These are phyloP conservation scores for Diplosoma virens DNA, from an alignment of 23 tunicate genomes.

Conservation along the genomic window DNA sequence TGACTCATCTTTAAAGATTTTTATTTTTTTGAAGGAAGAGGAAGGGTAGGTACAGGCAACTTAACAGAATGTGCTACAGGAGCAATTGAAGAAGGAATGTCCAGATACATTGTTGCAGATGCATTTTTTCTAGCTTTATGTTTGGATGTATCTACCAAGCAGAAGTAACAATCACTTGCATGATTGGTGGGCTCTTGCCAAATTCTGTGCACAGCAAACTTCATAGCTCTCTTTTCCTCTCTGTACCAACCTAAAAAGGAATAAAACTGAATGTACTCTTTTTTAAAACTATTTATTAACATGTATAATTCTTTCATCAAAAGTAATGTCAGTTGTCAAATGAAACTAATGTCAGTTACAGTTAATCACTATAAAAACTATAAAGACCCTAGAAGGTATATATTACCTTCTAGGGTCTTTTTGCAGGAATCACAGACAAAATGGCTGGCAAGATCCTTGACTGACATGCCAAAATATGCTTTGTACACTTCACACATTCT, in stretches of 20 bases:
- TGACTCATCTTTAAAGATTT: conserved; percentile 1
- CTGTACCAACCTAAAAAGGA: conserved; percentile 2
- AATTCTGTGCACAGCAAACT: background rate
- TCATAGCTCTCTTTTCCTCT: conserved; percentile 1
- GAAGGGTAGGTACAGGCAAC: conserved; percentile 4
- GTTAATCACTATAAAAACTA: too few species aligned
- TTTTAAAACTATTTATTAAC: background rate
- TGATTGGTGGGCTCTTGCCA: conserved; percentile 18
- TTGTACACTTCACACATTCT: conserved; percentile 15
- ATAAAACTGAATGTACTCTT: conserved; percentile 7
- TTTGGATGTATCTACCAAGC: conserved; percentile 12
- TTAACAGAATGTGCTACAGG: conserved; percentile 5
- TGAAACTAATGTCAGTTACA: too few species aligned
- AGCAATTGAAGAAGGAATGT: conserved; percentile 5
- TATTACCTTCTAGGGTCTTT: background rate
- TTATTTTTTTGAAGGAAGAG: background rate
- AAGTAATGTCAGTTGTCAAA: background rate
- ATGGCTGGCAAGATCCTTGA: background rate
- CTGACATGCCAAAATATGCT: conserved; percentile 1
- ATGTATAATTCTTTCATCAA: background rate
- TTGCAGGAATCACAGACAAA: too few species aligned
- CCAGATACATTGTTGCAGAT: background rate
- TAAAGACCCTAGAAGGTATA: too few species aligned
- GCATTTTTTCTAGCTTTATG: conserved; percentile 1
- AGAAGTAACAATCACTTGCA: conserved; percentile 13